A percentile compares a stretch with the other conserved stretches of the same genome.
phyloP scores from a whole-genome alignment of 1,140 invertebrate species.

The Arctopsyche grandis region DNA sequence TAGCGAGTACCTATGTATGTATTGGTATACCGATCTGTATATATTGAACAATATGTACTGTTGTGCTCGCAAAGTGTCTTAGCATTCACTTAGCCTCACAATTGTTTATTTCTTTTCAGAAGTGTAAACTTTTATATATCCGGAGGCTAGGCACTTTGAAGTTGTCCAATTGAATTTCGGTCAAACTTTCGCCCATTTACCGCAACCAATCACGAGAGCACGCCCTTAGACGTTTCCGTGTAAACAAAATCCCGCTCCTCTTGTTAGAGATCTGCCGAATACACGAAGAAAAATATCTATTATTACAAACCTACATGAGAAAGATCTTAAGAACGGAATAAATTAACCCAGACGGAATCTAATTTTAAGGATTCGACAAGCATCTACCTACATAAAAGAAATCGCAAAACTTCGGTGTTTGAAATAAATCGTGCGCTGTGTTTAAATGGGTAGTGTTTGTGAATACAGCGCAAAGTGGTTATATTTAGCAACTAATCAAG shows the following conservation, averaged over 20 bases:
- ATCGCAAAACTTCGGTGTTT: no score
- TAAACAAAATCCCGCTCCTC: not conserved
- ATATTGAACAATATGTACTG: not conserved
- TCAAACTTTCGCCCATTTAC: slow-evolving; percentile 31
- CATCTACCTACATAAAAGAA: no score
- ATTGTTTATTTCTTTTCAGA: slow-evolving; percentile 20
- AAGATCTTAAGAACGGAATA: not conserved
- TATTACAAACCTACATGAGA: not conserved
- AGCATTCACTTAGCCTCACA: not conserved
- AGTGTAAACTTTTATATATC: slow-evolving; percentile 35
- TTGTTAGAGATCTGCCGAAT: not conserved
- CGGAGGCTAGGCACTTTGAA: slow-evolving; percentile 15
- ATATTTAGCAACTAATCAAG: slow-evolving; percentile 12
- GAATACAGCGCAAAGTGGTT: not conserved
- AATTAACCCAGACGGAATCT: not conserved
- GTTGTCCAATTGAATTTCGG: slow-evolving; percentile 32
- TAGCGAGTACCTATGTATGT: no score
- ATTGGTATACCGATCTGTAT: no score
- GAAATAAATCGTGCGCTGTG: no score
- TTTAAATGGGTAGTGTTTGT: not conserved
- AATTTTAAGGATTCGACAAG: not conserved
- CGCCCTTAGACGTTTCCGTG: not conserved
- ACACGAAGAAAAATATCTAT: not conserved
- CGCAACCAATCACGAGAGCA: slow-evolving; percentile 27
- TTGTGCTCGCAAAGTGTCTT: not conserved